A percentile compares a stretch with the other conserved stretches of the same genome.
Evolutionary conservation across 2,888 invertebrate species (phyloP).

Genomic region (Sepioteuthis lessoniana): DNA sequence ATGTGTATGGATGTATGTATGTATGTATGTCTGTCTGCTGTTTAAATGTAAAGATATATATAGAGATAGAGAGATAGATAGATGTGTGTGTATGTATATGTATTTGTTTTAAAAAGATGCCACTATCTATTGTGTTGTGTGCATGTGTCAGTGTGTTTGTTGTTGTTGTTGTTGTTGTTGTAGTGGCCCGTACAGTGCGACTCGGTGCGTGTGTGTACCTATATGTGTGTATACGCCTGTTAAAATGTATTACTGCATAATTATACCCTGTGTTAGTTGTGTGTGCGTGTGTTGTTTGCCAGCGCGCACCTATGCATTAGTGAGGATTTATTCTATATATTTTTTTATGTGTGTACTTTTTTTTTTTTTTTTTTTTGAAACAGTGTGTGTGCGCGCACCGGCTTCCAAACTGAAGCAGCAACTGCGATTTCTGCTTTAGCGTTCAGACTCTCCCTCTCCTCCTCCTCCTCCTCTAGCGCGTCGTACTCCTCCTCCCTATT

Average conservation of each 20-base stretch:
- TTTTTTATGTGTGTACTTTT: not conserved
- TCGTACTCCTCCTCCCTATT: not conserved
- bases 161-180: slow-evolving; percentile 64
- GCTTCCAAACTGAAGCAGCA: not conserved
- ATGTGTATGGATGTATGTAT: not conserved
- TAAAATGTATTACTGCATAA: slow-evolving; percentile 66
- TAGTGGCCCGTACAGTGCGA: not conserved
- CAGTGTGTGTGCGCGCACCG: slow-evolving; percentile 21
- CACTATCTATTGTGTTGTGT: slow-evolving; percentile 13
- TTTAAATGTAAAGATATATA: no score
- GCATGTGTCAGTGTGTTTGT: slow-evolving; percentile 61
- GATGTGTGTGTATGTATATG: no score
- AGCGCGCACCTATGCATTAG: slow-evolving; percentile 33
- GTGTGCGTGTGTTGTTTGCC: slow-evolving; percentile 56
- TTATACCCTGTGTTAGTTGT: slow-evolving; percentile 56
- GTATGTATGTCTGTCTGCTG: not conserved
- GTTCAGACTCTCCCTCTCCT: not conserved
- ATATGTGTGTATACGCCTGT: not conserved
- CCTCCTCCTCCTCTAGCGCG: not conserved
- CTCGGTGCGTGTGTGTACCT: no score
- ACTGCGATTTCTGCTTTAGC: not conserved
- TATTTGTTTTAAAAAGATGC: not conserved
- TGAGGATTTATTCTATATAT: not conserved
- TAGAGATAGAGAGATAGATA: no score
- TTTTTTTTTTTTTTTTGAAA: not conserved